Percentiles rank a stretch among this genome's conserved stretches.
Conservation (phyloP, 2,113 vertebrate genomes). For the Elaphurus davidianus region DNA sequence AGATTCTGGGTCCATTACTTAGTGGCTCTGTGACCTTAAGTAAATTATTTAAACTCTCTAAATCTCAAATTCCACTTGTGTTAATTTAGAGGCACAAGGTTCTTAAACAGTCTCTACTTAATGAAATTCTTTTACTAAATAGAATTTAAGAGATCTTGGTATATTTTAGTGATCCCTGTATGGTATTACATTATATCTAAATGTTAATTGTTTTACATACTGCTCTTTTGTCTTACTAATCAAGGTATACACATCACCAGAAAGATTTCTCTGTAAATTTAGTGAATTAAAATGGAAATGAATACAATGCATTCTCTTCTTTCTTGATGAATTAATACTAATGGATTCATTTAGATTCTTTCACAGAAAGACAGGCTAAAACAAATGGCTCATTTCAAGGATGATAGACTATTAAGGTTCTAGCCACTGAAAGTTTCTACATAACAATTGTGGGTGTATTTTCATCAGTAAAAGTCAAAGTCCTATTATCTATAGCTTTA, state of each 20-base stretch:
- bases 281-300: not conserved
- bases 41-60: not conserved
- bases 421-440: not conserved
- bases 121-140: not conserved
- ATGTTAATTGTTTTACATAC: not conserved
- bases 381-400: not conserved
- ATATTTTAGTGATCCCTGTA: not conserved
- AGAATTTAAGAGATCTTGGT: not conserved
- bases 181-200: not conserved
- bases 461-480: conserved; percentile 43
- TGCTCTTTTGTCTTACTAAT: not conserved
- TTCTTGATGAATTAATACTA: not conserved
- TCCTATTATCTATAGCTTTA: not conserved
- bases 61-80: not conserved
- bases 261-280: not conserved
- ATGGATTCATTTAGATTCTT: not conserved
- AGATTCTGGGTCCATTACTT: not conserved
- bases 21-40: not conserved
- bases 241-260: not conserved
- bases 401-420: not conserved
- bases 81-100: not conserved
- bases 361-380: not conserved
- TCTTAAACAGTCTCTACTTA: not conserved
- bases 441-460: not conserved
- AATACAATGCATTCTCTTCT: not conserved